Evolutionary conservation across 2,888 invertebrate species (phyloP).

Genomic region (Hypselothyrea guttata): DNA sequence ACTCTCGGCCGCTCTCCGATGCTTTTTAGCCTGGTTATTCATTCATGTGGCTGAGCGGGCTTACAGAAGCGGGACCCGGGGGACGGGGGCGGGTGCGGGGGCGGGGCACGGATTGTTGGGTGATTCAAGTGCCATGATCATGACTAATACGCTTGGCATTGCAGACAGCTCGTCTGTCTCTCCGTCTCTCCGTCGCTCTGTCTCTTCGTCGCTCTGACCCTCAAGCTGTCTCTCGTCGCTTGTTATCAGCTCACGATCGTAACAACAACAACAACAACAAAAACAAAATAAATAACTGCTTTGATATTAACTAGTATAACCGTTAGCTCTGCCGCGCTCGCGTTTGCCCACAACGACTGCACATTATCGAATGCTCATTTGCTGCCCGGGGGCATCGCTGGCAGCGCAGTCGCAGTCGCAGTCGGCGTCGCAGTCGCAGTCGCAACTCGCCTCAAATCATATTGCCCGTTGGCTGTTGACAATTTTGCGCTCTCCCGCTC

Average conservation of each 20-base stretch:
- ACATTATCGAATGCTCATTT: constrained; percentile 49
- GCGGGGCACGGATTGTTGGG: constrained; percentile 16
- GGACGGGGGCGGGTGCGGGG: constrained; percentile 5
- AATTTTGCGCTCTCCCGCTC: constrained; percentile 33
- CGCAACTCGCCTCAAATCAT: constrained; percentile 32
- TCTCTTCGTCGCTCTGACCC: constrained; percentile 13
- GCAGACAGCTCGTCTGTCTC: constrained; percentile 26
- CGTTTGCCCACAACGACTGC: constrained; percentile 57
- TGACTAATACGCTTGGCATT: constrained; percentile 59
- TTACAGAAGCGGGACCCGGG: neutral
- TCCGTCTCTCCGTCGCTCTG: neutral
- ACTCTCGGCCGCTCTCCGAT: constrained; percentile 37
- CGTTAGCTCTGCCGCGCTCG: constrained; percentile 18
- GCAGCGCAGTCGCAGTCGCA: constrained; percentile 7
- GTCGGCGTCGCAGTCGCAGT: constrained; percentile 13
- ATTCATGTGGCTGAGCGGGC: constrained; percentile 39
- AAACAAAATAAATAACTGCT: constrained; percentile 6
- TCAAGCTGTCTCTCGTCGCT: too few species aligned
- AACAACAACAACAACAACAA: constrained; percentile 10
- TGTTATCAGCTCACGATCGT: constrained; percentile 1
- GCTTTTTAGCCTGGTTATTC: constrained; percentile 5
- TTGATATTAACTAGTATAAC: too few species aligned
- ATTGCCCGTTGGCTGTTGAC: constrained; percentile 54
- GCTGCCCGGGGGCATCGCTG: constrained; percentile 16
- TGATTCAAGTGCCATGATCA: constrained; percentile 65